Evolutionary conservation across 2,888 invertebrate species (phyloP).

Genomic region (Lasioglossum malachurum): DNA sequence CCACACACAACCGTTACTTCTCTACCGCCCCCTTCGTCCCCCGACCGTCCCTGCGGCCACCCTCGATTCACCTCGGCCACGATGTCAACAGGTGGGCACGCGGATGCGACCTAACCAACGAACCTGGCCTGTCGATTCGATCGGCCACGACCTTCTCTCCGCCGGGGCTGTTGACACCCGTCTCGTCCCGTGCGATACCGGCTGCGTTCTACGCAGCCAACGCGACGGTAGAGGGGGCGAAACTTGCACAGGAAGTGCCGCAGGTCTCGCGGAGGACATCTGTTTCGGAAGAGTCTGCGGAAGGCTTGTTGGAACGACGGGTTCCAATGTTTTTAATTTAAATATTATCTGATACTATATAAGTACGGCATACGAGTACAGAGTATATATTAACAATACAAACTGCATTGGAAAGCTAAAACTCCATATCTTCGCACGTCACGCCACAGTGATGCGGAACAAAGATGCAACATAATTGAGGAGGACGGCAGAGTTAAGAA

Average conservation of each 20-base stretch:
- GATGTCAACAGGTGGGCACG: constrained; percentile 84
- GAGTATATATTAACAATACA: background rate
- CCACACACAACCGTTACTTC: constrained; percentile 36
- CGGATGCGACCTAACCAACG: constrained; percentile 77
- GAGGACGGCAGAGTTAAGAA: background rate
- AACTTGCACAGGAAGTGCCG: background rate
- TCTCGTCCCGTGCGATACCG: background rate
- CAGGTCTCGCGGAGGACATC: background rate
- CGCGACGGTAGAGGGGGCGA: background rate
- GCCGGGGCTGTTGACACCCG: constrained; percentile 49
- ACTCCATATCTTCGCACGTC: background rate
- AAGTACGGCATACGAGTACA: too few relatives aligned
- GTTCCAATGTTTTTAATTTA: too few relatives aligned
- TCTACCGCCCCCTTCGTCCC: constrained; percentile 17
- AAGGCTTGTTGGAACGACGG: too few relatives aligned
- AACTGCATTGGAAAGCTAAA: background rate
- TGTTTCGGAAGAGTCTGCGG: background rate
- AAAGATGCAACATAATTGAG: background rate
- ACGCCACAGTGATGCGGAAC: background rate
- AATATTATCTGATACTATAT: too few relatives aligned
- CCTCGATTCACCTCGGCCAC: constrained; percentile 77
- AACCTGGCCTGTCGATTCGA: constrained; percentile 64
- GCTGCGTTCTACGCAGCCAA: constrained; percentile 36
- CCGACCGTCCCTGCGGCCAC: constrained; percentile 35
- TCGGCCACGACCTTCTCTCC: constrained; percentile 55